Conservation (phyloP, 2,888 invertebrate genomes). For the Platycheirus rosarum region DNA sequence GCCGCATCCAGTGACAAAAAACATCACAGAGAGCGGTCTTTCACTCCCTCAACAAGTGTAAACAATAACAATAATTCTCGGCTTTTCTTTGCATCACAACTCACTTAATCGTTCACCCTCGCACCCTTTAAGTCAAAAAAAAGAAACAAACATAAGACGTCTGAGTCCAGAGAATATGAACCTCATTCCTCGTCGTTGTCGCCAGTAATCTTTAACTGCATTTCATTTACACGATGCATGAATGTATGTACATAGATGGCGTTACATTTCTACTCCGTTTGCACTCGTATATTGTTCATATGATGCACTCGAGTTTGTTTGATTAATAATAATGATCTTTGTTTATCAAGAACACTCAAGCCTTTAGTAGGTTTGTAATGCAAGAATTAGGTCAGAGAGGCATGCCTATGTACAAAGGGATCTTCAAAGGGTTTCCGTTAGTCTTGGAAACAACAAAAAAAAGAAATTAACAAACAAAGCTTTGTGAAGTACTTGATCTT, state of each 20-base stretch:
- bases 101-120: slow-evolving; percentile 52
- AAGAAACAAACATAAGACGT: slow-evolving; percentile 31
- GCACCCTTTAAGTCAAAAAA: slow-evolving; percentile 36
- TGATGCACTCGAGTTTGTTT: slow-evolving; percentile 42
- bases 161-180: slow-evolving; percentile 16
- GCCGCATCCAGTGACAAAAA: neutral
- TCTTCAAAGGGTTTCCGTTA: slow-evolving; percentile 53
- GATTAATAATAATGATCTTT: slow-evolving; percentile 41
- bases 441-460: neutral
- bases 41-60: slow-evolving; percentile 52
- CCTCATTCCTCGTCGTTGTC: slow-evolving; percentile 19
- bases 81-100: slow-evolving; percentile 48
- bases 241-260: slow-evolving; percentile 19
- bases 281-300: slow-evolving; percentile 1
- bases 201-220: slow-evolving; percentile 44
- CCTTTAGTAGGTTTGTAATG: slow-evolving; percentile 27
- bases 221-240: slow-evolving; percentile 48
- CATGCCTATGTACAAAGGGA: neutral
- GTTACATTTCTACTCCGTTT: slow-evolving; percentile 22
- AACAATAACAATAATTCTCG: slow-evolving; percentile 51
- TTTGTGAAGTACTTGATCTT: slow-evolving; percentile 6
- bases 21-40: slow-evolving; percentile 49
- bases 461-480: neutral
- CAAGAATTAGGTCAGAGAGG: slow-evolving; percentile 37
- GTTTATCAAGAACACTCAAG: slow-evolving; percentile 32